Base-by-base conservation (phyloP, 2,888 invertebrate species). In the Amaurobius ferox region DNA sequence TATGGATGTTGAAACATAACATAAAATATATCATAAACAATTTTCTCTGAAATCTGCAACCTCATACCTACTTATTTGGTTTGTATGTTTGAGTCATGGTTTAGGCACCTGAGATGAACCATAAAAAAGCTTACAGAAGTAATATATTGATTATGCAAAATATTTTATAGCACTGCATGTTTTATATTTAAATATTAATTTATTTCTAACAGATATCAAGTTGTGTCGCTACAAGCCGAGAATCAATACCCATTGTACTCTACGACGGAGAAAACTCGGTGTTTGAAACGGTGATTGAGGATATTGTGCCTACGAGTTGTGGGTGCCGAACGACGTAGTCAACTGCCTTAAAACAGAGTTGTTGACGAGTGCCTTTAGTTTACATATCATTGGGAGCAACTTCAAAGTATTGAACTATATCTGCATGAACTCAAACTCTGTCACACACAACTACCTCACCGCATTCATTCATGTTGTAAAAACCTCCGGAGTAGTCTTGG, bases 221-320 rank as follows among this genome's bases (percentile, higher is more conserved):
- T 23, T 85, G 85, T n/a, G 23, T 67, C 9, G 85, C 72, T 0
- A 85, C 72, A 6, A 78, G 55, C 29, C 48, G 67, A 7, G 67
- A 85, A 72, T 66, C 77, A 0, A 11, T 85, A 13, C 71, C 77
- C 0, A 67, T 78, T 3, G 66, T 85, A 23, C 40, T 78, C 0
- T 85, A 72, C 13, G 78, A 85, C 28, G 85, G 85, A 2, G 85
- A 85, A 13, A 55, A 55, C n/a, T 44, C 72, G 61, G 67, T 85
- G 39, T 30, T 61, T 7, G 85, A 85, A 29, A 77, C 77, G 0
- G 61, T 85, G 5, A 23, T 85, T 11, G 77, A 78, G 19, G 67
- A 85, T 40, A 55, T 85, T 23, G 78, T 85, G 7, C 85, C 85
- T 3, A 71, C 70, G 11, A 55, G 39, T 48, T 85, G 85, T 26